Evolutionary conservation across 2,888 invertebrate species (phyloP), one percentile per base, ranked within the genome.

Genomic region (Choristoneura rosaceana): DNA sequence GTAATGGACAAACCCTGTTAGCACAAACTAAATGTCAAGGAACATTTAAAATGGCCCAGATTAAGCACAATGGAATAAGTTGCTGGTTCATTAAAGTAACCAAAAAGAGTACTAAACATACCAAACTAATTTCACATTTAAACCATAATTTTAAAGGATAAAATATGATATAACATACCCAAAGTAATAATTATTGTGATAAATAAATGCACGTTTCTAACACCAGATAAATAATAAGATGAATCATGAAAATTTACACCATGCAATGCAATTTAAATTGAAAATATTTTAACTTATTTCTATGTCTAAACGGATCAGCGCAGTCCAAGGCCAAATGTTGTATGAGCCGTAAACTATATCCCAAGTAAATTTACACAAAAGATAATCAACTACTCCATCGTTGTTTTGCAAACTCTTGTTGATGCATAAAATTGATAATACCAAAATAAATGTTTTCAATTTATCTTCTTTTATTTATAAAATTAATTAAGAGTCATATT

Each of bases 191-290:
- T 41, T 41, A 41, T 41, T 41, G 60, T 43, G 17, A 58, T 71
- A 52, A 66, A 60, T 70, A 70, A 70, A 71, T 71, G 67, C 67
- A 62, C 60, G 17, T 45, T 38, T 61, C 15, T 71, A 52, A 63
- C 17, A 71, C 61, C 55, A 43, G 43, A 62, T 62, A 71, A 62
- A 58, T 47, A 34, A 58, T 45, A 47, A n/a, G 47, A 47, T 64
- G 52, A 66, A 45, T 52, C 10, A 55, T 55, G 61, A 61, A 71
- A 55, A 67, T 71, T 43, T 65, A 70, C 70, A 66, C 60, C 66
- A 50, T 60, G 55, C 43, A 33, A 71, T 33, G 17, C 12, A 62
- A 62, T 62, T 55, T 67, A 61, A 61, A 62, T 69, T 12, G 34
- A 69, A 63, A 59, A 7, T 64, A 15, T 63, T 41, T 15, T 67